These are phyloP conservation scores for Umimayanthus kanabou DNA, from an alignment of 92 coral and sea anemone species.

Conservation along the genomic window DNA sequence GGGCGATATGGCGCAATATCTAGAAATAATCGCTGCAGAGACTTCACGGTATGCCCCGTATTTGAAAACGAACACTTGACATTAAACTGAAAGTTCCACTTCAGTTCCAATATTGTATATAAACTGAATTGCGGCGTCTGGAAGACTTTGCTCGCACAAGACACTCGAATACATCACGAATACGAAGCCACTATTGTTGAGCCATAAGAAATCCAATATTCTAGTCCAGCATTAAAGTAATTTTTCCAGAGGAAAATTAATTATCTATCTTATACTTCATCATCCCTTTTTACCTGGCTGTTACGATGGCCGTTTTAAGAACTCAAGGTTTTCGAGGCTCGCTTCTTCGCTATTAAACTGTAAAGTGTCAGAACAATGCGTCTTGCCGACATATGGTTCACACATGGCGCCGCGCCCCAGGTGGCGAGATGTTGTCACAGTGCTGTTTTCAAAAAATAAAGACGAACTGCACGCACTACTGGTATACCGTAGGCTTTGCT, in stretches of 20 bases:
- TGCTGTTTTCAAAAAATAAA: background rate
- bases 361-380: background rate
- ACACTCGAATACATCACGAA: background rate
- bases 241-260: background rate
- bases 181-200: background rate
- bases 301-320: background rate
- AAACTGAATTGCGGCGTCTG: background rate
- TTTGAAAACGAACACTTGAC: background rate
- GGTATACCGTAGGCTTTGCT: background rate
- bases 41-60: background rate
- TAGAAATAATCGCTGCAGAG: background rate
- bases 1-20: background rate
- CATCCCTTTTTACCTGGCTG: background rate
- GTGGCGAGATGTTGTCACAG: background rate
- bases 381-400: background rate
- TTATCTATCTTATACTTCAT: background rate
- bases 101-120: background rate
- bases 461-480: background rate
- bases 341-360: no score
- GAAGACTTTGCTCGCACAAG: background rate
- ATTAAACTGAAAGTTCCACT: background rate
- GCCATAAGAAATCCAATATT: background rate
- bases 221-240: background rate
- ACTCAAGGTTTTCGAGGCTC: background rate
- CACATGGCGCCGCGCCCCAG: constrained; percentile 8